These are phyloP conservation scores for Mustela lutreola DNA, from an alignment of 2,113 vertebrate genomes.

Conservation along the genomic window DNA sequence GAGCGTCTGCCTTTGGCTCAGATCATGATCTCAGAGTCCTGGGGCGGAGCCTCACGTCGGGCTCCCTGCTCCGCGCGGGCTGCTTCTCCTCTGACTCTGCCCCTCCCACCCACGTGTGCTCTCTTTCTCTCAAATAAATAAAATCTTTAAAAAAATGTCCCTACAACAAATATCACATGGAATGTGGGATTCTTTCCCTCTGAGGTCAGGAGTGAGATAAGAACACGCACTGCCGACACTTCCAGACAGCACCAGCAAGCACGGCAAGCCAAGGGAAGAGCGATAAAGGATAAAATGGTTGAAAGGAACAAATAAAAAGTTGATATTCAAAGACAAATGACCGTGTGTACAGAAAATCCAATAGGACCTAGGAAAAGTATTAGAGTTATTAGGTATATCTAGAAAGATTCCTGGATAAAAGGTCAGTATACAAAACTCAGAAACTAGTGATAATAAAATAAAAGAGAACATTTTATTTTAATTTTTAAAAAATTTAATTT, in stretches of 20 bases:
- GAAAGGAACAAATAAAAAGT: neutral
- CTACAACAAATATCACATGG: neutral
- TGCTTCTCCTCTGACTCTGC: neutral
- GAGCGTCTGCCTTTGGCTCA: neutral
- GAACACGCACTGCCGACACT: accelerated
- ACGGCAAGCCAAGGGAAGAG: neutral
- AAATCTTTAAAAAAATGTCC: neutral
- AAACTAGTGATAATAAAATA: neutral
- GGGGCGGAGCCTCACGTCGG: accelerated
- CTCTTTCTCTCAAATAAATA: neutral
- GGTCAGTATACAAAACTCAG: neutral
- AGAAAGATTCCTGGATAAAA: neutral
- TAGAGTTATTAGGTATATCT: neutral
- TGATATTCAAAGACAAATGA: neutral
- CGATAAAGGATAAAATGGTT: neutral
- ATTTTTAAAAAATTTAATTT: neutral
- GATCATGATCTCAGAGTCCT: neutral
- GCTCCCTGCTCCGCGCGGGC: neutral
- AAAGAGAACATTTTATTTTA: neutral
- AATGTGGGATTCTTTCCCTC: neutral
- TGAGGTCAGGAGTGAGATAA: neutral
- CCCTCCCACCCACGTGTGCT: no score
- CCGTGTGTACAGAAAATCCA: neutral
- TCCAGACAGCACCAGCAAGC: neutral
- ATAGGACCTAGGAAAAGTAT: neutral